Percentiles rank a stretch among this genome's conserved stretches.
Evolutionary conservation across 2,888 invertebrate genomes (phyloP).

Genomic region (Melolontha melolontha): DNA sequence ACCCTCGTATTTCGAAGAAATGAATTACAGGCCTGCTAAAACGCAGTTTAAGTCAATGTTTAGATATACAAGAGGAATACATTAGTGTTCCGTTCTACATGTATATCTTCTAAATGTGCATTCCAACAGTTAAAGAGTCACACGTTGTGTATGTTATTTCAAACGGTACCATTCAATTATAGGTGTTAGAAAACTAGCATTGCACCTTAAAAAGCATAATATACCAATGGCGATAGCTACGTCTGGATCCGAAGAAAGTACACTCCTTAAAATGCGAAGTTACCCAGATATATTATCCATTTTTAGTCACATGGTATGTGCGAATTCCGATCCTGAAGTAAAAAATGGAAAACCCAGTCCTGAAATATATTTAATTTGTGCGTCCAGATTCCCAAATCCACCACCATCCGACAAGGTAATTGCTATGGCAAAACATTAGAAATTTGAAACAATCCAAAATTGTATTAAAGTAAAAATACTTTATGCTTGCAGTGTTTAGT

Average conservation of each 20-base stretch:
- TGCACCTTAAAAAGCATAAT: slow-evolving; percentile 71
- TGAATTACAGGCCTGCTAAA: too few relatives aligned
- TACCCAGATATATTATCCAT: slow-evolving; percentile 67
- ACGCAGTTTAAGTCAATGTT: too few relatives aligned
- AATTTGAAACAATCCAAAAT: too few relatives aligned
- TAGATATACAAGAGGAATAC: too few relatives aligned
- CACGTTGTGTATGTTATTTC: not conserved
- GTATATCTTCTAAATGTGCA: too few relatives aligned
- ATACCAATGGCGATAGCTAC: slow-evolving; percentile 79
- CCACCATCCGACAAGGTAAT: slow-evolving; percentile 63
- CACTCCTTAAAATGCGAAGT: slow-evolving; percentile 68
- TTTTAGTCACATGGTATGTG: slow-evolving; percentile 72
- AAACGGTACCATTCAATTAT: not conserved
- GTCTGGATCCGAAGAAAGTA: slow-evolving; percentile 71
- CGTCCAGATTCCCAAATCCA: slow-evolving; percentile 70
- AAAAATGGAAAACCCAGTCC: slow-evolving; percentile 78
- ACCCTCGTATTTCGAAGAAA: too few relatives aligned
- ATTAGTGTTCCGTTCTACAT: too few relatives aligned
- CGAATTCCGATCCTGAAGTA: slow-evolving; percentile 74
- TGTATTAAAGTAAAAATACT: too few relatives aligned
- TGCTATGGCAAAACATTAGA: not conserved
- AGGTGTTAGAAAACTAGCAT: slow-evolving; percentile 72
- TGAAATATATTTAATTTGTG: slow-evolving; percentile 76
- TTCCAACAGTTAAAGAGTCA: too few relatives aligned
- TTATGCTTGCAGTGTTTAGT: slow-evolving; percentile 67